Percentiles rank a stretch among this genome's conserved stretches.
Conservation (phyloP, 2,888 invertebrate genomes). For the Tuberolachnus salignus region DNA sequence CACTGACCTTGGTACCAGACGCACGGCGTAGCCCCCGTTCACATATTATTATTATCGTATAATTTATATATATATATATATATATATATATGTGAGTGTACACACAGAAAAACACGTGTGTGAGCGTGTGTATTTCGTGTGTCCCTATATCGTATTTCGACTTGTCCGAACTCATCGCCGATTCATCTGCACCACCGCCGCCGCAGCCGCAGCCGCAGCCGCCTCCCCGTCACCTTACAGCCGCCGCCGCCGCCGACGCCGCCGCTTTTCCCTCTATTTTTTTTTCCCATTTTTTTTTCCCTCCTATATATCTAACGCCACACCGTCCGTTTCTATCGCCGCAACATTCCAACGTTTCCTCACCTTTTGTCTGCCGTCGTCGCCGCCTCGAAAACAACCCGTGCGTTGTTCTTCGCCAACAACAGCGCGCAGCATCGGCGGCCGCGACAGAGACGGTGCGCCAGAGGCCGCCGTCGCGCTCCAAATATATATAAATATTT, state of each 20-base stretch:
- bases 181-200: conserved; percentile 46
- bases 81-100: no score
- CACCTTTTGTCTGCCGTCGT: conserved; percentile 58
- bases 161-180: conserved; percentile 55
- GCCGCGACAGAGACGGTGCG: neutral
- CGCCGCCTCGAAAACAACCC: conserved; percentile 46
- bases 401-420: conserved; percentile 10
- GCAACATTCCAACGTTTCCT: conserved; percentile 49
- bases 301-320: conserved; percentile 40
- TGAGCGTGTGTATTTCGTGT: neutral
- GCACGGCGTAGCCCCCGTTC: conserved; percentile 48
- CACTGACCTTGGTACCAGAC: conserved; percentile 57
- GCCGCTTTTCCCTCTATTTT: conserved; percentile 22
- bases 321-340: conserved; percentile 31
- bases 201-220: conserved; percentile 32
- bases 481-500: no score
- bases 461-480: conserved; percentile 1
- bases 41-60: no score
- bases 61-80: no score
- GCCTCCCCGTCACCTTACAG: neutral
- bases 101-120: neutral
- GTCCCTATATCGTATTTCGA: conserved; percentile 56
- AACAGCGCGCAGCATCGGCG: neutral
- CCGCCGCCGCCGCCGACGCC: conserved; percentile 22
- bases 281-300: conserved; percentile 32